Evolutionary conservation across 2,113 vertebrate species (phyloP).

Genomic region (Indicator indicator): DNA sequence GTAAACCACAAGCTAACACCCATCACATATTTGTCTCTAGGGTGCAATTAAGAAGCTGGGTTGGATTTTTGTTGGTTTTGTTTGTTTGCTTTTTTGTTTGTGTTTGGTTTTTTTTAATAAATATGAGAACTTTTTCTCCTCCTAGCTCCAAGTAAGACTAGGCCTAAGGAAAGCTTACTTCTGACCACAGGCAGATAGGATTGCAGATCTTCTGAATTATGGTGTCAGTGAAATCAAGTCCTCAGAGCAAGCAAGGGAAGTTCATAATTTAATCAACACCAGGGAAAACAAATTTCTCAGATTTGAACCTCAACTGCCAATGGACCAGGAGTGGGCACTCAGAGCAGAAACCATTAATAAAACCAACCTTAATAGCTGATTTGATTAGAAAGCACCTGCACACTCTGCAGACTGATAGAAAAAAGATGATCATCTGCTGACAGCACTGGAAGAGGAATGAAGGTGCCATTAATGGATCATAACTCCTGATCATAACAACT

Average conservation of each 20-base stretch:
- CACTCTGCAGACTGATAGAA: background rate
- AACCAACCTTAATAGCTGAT: background rate
- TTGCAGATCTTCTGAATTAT: background rate
- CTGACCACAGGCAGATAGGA: background rate
- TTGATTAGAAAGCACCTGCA: background rate
- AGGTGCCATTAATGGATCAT: background rate
- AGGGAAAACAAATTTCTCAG: background rate
- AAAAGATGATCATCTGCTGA: background rate
- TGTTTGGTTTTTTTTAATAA: background rate
- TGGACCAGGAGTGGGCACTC: background rate
- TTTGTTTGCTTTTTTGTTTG: background rate
- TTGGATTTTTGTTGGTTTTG: background rate
- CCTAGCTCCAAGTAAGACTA: background rate
- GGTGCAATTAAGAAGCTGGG: background rate
- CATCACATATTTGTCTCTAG: background rate
- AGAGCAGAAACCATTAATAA: conserved; percentile 23
- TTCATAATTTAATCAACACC: background rate
- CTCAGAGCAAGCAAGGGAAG: background rate
- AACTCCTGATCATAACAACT: background rate
- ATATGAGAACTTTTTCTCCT: background rate
- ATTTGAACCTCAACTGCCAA: background rate
- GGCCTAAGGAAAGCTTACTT: background rate
- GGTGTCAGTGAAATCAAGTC: background rate
- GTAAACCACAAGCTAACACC: background rate
- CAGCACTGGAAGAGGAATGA: background rate